Evolutionary conservation across 2,797 vertebrate genomes (phyloP).

Genomic region (Rhincodon typus): DNA sequence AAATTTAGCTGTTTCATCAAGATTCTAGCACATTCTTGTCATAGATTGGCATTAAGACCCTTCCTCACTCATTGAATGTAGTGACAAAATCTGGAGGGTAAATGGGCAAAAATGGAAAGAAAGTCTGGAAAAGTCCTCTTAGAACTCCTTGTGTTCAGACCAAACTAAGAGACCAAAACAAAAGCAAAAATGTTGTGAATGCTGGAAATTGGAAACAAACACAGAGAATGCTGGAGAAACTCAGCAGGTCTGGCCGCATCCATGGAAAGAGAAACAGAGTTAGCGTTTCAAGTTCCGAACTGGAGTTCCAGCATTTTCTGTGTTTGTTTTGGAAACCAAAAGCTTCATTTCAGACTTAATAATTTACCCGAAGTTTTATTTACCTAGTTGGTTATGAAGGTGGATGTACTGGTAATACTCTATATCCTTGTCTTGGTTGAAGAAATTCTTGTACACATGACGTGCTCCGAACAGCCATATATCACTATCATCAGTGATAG

Average conservation of each 20-base stretch:
- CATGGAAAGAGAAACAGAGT: too few species aligned
- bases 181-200: too few species aligned
- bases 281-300: too few species aligned
- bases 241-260: too few species aligned
- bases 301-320: too few species aligned
- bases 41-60: neutral
- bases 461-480: slow-evolving; percentile 93
- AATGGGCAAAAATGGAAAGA: neutral
- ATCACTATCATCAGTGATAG: slow-evolving; percentile 94
- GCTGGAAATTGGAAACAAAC: too few species aligned
- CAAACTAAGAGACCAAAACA: neutral
- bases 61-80: slow-evolving; percentile 40
- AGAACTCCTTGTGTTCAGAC: neutral
- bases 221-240: too few species aligned
- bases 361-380: slow-evolving; percentile 41
- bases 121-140: neutral
- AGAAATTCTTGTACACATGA: slow-evolving; percentile 96
- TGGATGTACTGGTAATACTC: slow-evolving; percentile 84
- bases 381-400: slow-evolving; percentile 85
- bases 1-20: neutral
- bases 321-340: neutral
- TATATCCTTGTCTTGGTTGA: slow-evolving; percentile 83
- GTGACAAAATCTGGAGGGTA: slow-evolving; percentile 15
- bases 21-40: neutral
- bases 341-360: neutral